A percentile compares a stretch with the other conserved stretches of the same genome.
Evolutionary conservation across 2,113 vertebrate species (phyloP).

Genomic region (Lepus europaeus): DNA sequence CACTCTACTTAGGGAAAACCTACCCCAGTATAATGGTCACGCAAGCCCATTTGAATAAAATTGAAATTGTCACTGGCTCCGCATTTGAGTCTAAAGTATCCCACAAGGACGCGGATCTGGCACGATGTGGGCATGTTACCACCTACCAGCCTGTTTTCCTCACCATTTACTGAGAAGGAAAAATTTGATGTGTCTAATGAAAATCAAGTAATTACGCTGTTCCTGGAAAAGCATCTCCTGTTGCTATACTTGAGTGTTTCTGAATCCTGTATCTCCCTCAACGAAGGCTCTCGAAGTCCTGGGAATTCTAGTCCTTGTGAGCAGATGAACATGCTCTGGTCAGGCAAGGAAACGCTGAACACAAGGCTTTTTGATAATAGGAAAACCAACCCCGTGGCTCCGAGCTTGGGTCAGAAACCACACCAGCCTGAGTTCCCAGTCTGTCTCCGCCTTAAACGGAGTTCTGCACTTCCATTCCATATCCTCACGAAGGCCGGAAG

Average conservation of each 20-base stretch:
- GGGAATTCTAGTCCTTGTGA: not conserved
- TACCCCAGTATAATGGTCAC: not conserved
- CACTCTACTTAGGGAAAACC: conserved; percentile 26
- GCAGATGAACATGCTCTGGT: not conserved
- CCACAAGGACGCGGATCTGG: not conserved
- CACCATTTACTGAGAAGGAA: conserved; percentile 29
- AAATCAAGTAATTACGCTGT: not conserved
- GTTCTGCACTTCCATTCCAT: not conserved
- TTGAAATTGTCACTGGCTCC: conserved; percentile 1
- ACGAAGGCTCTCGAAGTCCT: not conserved
- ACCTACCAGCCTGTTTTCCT: not conserved
- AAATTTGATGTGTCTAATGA: not conserved
- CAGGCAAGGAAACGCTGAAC: conserved; percentile 15
- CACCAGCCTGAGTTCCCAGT: not conserved
- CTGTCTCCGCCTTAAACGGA: not conserved
- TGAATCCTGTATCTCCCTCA: not conserved
- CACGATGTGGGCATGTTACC: not conserved
- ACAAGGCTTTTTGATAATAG: not conserved
- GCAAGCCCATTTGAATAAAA: not conserved
- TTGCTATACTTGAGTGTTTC: not conserved
- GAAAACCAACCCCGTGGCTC: not conserved
- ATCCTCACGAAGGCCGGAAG: not conserved
- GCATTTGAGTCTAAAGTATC: not conserved
- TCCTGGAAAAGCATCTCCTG: not conserved
- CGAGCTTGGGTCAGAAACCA: not conserved